Evolutionary conservation across 1,140 invertebrate genomes (phyloP).

Genomic region (Vanessa atalanta): DNA sequence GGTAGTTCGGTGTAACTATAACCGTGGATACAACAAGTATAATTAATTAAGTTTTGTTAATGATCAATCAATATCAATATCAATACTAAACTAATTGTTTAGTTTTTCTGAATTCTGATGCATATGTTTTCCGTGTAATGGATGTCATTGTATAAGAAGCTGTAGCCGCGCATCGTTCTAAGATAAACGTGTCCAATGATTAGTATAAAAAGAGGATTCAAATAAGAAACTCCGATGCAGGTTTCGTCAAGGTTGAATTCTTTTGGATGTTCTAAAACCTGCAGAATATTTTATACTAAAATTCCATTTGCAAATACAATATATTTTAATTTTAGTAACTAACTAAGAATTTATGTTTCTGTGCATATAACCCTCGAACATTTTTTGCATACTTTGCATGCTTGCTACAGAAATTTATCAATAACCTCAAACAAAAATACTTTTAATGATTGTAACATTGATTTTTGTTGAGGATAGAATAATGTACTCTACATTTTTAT

Average conservation of each 20-base stretch:
- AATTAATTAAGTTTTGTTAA: neutral
- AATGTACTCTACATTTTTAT: too few relatives aligned
- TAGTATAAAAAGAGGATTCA: conserved; percentile 1
- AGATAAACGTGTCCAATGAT: neutral
- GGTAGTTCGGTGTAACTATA: too few relatives aligned
- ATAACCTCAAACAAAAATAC: too few relatives aligned
- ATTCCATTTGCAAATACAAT: neutral
- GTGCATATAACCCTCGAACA: too few relatives aligned
- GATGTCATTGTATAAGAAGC: neutral
- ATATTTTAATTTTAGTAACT: too few relatives aligned
- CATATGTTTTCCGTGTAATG: neutral
- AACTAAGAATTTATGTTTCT: too few relatives aligned
- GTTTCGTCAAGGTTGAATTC: conserved; percentile 1
- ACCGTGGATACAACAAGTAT: too few relatives aligned
- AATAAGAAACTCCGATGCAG: neutral
- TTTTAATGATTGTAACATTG: too few relatives aligned
- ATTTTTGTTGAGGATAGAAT: too few relatives aligned
- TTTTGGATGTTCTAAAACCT: neutral
- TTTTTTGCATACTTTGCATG: too few relatives aligned
- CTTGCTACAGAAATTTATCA: too few relatives aligned
- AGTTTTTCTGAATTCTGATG: neutral
- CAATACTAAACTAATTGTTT: neutral
- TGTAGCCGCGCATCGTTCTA: neutral
- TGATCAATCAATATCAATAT: too few relatives aligned
- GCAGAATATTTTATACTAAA: neutral